These are phyloP conservation scores for Corythornis vintsioides DNA, from an alignment of 2,113 vertebrate species.

Conservation along the genomic window DNA sequence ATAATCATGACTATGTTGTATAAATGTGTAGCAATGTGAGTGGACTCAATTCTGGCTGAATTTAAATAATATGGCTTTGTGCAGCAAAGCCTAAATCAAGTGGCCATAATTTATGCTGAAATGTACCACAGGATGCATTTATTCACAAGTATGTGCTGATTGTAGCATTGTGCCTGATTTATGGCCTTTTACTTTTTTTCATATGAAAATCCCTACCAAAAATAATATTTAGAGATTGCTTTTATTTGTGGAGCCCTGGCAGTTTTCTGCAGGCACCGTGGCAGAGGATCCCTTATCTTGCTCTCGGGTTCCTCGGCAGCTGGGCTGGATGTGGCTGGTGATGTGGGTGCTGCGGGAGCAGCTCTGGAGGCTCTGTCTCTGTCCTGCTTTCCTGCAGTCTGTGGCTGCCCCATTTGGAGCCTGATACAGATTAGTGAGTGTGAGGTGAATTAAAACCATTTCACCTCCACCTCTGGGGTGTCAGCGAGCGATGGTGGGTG, in stretches of 20 bases:
- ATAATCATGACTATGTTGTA: conserved; percentile 57
- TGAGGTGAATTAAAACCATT: neutral
- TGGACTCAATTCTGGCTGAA: conserved; percentile 37
- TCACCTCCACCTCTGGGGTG: neutral
- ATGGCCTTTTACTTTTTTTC: conserved; percentile 46
- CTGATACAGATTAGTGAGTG: neutral
- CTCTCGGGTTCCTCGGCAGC: neutral
- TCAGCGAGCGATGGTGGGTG: rapidly evolving
- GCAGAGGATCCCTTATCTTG: neutral
- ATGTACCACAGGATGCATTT: conserved; percentile 55
- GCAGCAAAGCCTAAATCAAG: conserved; percentile 46
- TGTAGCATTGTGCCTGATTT: conserved; percentile 59
- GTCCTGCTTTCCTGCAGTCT: rapidly evolving
- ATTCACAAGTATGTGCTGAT: conserved; percentile 68
- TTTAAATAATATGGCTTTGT: conserved; percentile 26
- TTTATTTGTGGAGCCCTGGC: neutral
- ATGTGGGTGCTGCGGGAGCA: neutral
- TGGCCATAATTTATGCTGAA: conserved; percentile 50
- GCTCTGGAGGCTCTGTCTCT: neutral
- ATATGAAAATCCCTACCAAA: conserved; percentile 65
- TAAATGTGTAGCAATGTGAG: conserved; percentile 27
- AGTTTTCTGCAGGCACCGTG: neutral
- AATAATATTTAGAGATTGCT: conserved; percentile 39
- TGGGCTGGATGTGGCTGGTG: rapidly evolving
- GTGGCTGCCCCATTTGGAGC: neutral